A percentile compares a stretch with the other conserved stretches of the same genome.
Evolutionary conservation across 2,797 vertebrate species (phyloP).

Genomic region (Gallinago solitaria): DNA sequence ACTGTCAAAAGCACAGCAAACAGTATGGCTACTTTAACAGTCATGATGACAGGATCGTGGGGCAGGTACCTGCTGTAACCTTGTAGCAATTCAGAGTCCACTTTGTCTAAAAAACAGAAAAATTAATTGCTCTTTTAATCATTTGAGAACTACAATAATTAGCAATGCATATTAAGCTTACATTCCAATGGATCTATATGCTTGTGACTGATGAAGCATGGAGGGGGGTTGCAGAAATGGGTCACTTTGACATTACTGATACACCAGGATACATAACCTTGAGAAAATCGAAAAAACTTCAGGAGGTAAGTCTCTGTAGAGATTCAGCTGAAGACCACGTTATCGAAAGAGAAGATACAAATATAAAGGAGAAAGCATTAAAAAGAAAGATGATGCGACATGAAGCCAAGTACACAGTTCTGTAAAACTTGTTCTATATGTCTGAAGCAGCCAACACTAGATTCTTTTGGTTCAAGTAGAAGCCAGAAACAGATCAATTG

Average conservation of each 20-base stretch:
- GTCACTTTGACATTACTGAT: neutral
- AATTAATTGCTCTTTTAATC: neutral
- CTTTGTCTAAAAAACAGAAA: constrained; percentile 79
- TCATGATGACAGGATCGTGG: constrained; percentile 83
- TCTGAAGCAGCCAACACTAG: neutral
- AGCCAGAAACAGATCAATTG: neutral
- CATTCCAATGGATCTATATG: neutral
- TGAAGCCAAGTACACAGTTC: neutral
- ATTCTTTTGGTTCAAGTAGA: neutral
- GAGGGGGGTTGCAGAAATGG: neutral
- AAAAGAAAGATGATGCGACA: neutral
- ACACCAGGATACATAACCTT: neutral
- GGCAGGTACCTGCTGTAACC: constrained; percentile 85
- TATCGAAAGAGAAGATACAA: neutral
- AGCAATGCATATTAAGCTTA: neutral
- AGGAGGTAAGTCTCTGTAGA: neutral
- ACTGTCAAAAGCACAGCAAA: constrained; percentile 89
- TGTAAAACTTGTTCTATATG: neutral
- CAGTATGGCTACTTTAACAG: constrained; percentile 87
- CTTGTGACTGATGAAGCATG: neutral
- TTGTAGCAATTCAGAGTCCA: constrained; percentile 87
- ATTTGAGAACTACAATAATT: neutral
- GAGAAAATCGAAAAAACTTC: neutral
- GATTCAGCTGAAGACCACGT: neutral
- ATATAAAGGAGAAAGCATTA: neutral